A percentile compares a stretch with the other conserved stretches of the same genome.
Evolutionary conservation across 2,888 invertebrate genomes (phyloP).

Genomic region (Andrena minutula): DNA sequence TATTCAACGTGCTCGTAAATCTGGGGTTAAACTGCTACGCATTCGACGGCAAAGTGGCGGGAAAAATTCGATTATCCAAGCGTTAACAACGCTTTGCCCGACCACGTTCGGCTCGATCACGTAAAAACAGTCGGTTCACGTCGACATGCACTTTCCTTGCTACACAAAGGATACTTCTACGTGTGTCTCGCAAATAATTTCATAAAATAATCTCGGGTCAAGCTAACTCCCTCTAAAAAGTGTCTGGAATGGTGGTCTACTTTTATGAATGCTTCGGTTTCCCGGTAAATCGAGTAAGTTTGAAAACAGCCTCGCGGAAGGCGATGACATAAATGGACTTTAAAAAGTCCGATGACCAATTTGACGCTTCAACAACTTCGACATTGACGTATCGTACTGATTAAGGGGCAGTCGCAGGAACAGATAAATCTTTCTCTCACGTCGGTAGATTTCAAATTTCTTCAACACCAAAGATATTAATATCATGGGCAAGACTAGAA

Average conservation of each 20-base stretch:
- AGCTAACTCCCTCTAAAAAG: not conserved
- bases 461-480: no score
- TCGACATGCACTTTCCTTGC: conserved; percentile 2
- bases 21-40: not conserved
- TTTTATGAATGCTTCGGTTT: not conserved
- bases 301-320: not conserved
- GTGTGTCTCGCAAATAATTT: not conserved
- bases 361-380: conserved; percentile 16
- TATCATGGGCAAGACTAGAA: no score
- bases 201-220: not conserved
- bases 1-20: conserved; percentile 33
- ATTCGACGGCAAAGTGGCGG: conserved; percentile 18
- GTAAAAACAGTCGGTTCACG: conserved; percentile 43
- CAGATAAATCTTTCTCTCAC: not conserved
- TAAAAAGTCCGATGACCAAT: conserved; percentile 6
- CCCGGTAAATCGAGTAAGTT: conserved; percentile 3
- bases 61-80: conserved; percentile 45
- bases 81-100: conserved; percentile 30
- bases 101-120: not conserved
- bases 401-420: not conserved
- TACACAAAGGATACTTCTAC: not conserved
- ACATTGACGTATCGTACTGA: not conserved
- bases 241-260: not conserved
- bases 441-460: no score
- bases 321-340: not conserved